These are phyloP conservation scores for Cynopterus sphinx DNA, from an alignment of 2,797 vertebrate species.

Conservation along the genomic window DNA sequence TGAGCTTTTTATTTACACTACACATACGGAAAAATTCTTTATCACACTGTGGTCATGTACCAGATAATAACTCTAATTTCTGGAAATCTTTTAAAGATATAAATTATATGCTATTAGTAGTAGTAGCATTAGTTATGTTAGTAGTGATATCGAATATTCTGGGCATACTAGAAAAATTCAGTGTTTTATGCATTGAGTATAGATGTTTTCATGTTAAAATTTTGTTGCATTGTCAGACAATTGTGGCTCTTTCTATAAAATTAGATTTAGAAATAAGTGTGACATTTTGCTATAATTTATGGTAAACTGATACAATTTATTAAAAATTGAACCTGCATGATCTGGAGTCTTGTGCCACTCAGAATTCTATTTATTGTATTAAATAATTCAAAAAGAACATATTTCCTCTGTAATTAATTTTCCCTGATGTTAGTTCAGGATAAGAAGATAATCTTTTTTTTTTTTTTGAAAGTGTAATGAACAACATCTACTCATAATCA, in stretches of 20 bases:
- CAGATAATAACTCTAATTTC: background rate
- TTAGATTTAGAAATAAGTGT: background rate
- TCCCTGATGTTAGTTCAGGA: background rate
- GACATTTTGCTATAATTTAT: conserved; percentile 39
- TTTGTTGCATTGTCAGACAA: background rate
- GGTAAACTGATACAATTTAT: background rate
- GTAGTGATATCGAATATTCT: background rate
- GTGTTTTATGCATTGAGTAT: background rate
- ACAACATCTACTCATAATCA: background rate
- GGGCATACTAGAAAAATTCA: background rate
- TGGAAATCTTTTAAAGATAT: background rate
- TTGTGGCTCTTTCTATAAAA: background rate
- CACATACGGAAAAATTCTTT: background rate
- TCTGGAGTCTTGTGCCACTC: background rate
- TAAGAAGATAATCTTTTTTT: conserved; percentile 41
- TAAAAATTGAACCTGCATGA: conserved; percentile 38
- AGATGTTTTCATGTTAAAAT: conserved; percentile 14
- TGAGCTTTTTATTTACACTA: background rate
- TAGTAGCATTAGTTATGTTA: background rate
- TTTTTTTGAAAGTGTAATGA: conserved; percentile 40
- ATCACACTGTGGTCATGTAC: background rate
- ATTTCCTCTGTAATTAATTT: conserved; percentile 47
- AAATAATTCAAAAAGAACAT: conserved; percentile 19
- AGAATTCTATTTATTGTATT: conserved; percentile 24
- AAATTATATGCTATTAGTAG: background rate